Conservation (phyloP, 92 coral and sea anemone species). For the Hydrozoanthus gracilis region DNA sequence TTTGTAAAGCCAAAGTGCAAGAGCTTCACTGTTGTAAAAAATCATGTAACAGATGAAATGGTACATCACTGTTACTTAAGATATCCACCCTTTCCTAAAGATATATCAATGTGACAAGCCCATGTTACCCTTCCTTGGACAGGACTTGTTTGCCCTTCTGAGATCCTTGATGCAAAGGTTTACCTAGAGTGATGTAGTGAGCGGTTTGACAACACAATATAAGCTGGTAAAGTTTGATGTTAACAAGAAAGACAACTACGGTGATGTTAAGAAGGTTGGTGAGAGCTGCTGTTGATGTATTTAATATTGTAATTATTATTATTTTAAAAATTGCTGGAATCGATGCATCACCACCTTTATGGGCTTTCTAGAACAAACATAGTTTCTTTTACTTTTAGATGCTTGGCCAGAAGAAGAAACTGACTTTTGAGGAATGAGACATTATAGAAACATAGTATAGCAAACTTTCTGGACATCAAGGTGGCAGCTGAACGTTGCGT, state of each 20-base stretch:
- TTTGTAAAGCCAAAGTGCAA: conserved; percentile 36
- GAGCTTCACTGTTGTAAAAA: conserved; percentile 31
- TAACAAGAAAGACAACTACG: conserved; percentile 24
- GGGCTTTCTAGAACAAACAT: not conserved
- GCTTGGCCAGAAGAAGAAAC: conserved; percentile 46
- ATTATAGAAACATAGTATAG: conserved; percentile 39
- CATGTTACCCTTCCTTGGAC: conserved; percentile 31
- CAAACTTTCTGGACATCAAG: conserved; percentile 50
- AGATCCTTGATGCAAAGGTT: conserved; percentile 30
- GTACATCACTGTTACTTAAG: conserved; percentile 28
- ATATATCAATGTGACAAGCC: conserved; percentile 33
- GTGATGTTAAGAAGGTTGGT: conserved; percentile 33
- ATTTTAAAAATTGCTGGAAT: not conserved
- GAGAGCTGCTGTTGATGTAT: conserved; percentile 23
- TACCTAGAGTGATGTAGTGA: conserved; percentile 13
- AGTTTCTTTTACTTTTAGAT: conserved; percentile 14
- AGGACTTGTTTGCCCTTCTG: conserved; percentile 32
- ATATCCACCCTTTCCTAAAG: conserved; percentile 38
- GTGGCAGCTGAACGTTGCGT: conserved; percentile 39
- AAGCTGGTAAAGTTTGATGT: conserved; percentile 26
- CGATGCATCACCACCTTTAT: conserved; percentile 6
- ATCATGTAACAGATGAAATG: conserved; percentile 24
- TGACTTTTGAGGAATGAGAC: conserved; percentile 49
- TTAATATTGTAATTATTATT: not conserved
- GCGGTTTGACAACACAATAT: conserved; percentile 31